Conservation (phyloP, 2,888 invertebrate species). For the Byasa hedistus region DNA sequence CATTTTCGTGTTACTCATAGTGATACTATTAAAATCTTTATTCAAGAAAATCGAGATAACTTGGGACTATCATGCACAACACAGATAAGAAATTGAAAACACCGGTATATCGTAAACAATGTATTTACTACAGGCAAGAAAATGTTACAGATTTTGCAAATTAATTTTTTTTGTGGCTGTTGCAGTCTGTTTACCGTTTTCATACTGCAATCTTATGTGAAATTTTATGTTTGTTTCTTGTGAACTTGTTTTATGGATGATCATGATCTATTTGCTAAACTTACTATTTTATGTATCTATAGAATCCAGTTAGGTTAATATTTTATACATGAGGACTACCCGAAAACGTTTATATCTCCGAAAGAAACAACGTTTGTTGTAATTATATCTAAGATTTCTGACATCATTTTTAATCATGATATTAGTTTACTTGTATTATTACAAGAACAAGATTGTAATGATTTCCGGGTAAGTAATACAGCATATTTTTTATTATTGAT, state of each 20-base stretch:
- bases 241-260: not conserved
- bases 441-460: not conserved
- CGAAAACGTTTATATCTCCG: too few relatives aligned
- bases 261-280: not conserved
- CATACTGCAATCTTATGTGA: not conserved
- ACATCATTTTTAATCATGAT: slow-evolving; percentile 46
- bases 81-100: slow-evolving; percentile 2
- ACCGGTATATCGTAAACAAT: not conserved
- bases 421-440: slow-evolving; percentile 19
- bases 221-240: not conserved
- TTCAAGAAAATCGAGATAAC: not conserved
- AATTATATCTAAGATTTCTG: slow-evolving; percentile 44
- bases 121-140: not conserved
- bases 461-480: not conserved
- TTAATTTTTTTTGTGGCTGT: not conserved
- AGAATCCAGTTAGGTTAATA: not conserved
- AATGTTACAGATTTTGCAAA: not conserved
- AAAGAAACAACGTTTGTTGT: not conserved
- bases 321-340: not conserved
- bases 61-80: not conserved
- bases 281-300: not conserved
- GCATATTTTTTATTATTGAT: too few relatives aligned
- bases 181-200: not conserved
- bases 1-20: not conserved
- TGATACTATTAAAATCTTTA: not conserved